Evolutionary conservation across 1,140 invertebrate genomes (phyloP).

Genomic region (Galleria mellonella): DNA sequence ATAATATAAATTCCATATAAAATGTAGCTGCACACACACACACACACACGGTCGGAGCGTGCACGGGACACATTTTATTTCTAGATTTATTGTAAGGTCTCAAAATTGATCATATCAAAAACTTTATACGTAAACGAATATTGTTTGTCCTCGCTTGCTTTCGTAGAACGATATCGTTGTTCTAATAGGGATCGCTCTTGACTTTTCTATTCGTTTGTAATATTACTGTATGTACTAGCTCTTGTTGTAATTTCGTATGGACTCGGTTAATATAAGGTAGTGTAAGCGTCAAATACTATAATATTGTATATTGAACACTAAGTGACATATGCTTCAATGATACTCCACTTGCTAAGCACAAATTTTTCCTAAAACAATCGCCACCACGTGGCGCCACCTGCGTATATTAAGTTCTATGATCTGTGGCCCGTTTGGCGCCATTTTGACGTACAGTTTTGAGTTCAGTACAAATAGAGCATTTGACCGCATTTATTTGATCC

Average conservation of each 20-base stretch:
- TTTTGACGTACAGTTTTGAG: background rate
- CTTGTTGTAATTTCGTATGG: conserved; percentile 58
- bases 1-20: too few relatives aligned
- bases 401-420: conserved; percentile 12
- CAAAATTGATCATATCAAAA: conserved; percentile 67
- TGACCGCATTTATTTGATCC: conserved; percentile 30
- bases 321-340: conserved; percentile 21
- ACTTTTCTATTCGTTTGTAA: conserved; percentile 39
- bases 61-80: conserved; percentile 20
- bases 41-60: too few relatives aligned
- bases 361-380: conserved; percentile 8
- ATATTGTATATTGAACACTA: conserved; percentile 36
- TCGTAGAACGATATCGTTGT: conserved; percentile 30
- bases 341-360: background rate
- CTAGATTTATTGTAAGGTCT: conserved; percentile 38
- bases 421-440: background rate
- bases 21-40: too few relatives aligned
- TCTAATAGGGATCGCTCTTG: conserved; percentile 12
- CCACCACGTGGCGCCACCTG: conserved; percentile 6
- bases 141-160: conserved; percentile 52
- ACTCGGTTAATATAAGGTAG: conserved; percentile 49
- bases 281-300: conserved; percentile 50
- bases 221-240: conserved; percentile 51
- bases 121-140: conserved; percentile 59
- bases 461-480: conserved; percentile 8